These are phyloP conservation scores for Phoxinus phoxinus DNA, from an alignment of 2,113 vertebrate species.

Conservation along the genomic window DNA sequence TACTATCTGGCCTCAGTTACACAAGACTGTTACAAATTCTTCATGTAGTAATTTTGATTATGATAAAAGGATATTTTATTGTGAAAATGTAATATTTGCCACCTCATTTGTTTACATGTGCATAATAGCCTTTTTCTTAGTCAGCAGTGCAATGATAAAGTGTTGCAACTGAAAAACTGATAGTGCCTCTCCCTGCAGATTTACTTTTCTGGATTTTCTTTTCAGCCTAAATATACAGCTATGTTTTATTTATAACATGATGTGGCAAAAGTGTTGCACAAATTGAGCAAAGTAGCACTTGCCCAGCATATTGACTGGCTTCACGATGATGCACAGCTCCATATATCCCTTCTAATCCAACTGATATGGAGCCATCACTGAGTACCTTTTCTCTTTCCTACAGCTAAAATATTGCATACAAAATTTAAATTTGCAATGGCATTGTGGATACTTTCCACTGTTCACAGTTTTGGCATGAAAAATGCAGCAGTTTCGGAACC, in stretches of 20 bases:
- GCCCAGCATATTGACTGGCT: constrained; percentile 25
- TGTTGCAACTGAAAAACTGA: background rate
- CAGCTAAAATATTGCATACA: background rate
- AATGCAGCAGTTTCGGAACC: background rate
- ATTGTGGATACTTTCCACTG: background rate
- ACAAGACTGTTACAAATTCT: background rate
- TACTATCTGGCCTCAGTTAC: no score
- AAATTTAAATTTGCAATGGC: background rate
- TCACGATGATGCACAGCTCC: constrained; percentile 1
- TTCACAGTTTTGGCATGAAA: background rate
- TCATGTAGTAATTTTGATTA: background rate
- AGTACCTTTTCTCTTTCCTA: background rate
- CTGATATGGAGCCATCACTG: background rate
- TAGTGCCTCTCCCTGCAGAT: constrained; percentile 4
- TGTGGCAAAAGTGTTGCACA: constrained; percentile 13
- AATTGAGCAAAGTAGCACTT: background rate
- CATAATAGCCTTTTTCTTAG: background rate
- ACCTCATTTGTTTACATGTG: background rate
- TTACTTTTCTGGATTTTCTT: constrained; percentile 23
- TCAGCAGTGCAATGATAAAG: constrained; percentile 25
- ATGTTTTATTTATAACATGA: constrained; percentile 35
- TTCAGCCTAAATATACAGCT: constrained; percentile 3
- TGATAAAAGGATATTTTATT: background rate
- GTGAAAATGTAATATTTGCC: background rate
- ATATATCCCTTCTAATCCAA: background rate